Conservation (phyloP, 2,888 invertebrate genomes). For the Catocala nupta region DNA sequence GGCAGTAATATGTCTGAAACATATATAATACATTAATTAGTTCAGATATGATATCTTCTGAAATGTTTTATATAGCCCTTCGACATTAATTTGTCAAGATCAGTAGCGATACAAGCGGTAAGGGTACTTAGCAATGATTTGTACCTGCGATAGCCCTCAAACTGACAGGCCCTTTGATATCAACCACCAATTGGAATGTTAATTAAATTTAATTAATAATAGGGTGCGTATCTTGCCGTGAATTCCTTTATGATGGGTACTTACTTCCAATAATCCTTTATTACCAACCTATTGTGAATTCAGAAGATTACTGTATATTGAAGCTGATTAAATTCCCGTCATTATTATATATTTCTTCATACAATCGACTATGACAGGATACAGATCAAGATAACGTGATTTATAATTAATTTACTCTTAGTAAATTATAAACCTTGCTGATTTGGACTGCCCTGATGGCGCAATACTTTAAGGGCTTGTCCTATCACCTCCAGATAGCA, state of each 20-base stretch:
- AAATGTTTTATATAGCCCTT: conserved; percentile 28
- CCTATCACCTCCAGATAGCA: no score
- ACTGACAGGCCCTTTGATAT: conserved; percentile 57
- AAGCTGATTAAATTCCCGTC: no score
- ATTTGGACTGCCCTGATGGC: no score
- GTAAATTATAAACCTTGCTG: no score
- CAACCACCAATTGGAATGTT: conserved; percentile 57
- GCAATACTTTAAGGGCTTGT: no score
- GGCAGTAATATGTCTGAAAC: background rate
- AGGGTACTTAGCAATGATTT: conserved; percentile 45
- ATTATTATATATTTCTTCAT: no score
- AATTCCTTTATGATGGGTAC: conserved; percentile 35
- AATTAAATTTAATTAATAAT: conserved; percentile 61
- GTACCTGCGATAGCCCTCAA: conserved; percentile 49
- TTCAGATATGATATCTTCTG: conserved; percentile 14
- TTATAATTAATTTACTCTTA: no score
- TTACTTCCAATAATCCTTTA: conserved; percentile 19
- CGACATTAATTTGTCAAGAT: conserved; percentile 52
- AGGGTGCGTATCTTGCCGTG: conserved; percentile 30
- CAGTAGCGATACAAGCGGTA: conserved; percentile 35
- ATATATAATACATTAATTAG: conserved; percentile 4
- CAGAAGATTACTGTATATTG: no score
- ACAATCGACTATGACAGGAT: no score
- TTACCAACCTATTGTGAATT: background rate
- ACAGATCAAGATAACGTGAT: no score